These are phyloP conservation scores for Homalodisca vitripennis DNA, from an alignment of 1,140 invertebrate genomes.

Conservation along the genomic window DNA sequence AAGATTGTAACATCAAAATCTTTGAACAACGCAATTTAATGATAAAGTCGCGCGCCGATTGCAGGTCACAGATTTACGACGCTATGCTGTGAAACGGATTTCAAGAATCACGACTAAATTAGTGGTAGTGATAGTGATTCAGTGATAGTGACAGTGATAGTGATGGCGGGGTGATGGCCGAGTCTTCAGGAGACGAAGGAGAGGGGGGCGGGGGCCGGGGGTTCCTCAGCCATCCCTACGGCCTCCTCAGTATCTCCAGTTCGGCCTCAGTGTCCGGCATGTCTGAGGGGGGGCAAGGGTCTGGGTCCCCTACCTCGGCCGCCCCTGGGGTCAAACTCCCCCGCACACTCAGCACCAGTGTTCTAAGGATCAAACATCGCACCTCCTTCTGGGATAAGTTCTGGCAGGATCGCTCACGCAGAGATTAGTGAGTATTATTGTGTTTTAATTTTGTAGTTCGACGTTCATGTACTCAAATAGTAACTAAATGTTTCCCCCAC, in stretches of 20 bases:
- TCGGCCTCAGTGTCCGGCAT: constrained; percentile 42
- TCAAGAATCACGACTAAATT: too few species aligned
- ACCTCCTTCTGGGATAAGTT: constrained; percentile 82
- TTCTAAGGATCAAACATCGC: constrained; percentile 68
- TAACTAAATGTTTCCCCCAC: too few species aligned
- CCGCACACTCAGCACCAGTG: constrained; percentile 74
- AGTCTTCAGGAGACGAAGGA: constrained; percentile 47
- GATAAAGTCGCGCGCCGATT: too few species aligned
- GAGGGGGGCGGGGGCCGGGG: constrained; percentile 44
- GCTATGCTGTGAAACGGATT: too few species aligned
- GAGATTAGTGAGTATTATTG: constrained; percentile 62
- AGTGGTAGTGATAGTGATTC: background rate
- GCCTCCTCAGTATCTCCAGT: constrained; percentile 36
- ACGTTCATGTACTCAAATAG: too few species aligned
- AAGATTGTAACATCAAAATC: too few species aligned
- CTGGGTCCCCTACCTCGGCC: constrained; percentile 48
- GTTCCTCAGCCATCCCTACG: constrained; percentile 34
- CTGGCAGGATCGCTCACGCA: constrained; percentile 63
- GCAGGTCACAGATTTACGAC: too few species aligned
- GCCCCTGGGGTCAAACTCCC: constrained; percentile 56
- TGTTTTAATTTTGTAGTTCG: too few species aligned
- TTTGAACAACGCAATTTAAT: too few species aligned
- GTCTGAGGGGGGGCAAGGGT: constrained; percentile 37
- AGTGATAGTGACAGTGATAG: background rate
- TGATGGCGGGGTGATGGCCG: constrained; percentile 37